Evolutionary conservation across 2,113 vertebrate genomes (phyloP).

Genomic region (Globicephala melas): DNA sequence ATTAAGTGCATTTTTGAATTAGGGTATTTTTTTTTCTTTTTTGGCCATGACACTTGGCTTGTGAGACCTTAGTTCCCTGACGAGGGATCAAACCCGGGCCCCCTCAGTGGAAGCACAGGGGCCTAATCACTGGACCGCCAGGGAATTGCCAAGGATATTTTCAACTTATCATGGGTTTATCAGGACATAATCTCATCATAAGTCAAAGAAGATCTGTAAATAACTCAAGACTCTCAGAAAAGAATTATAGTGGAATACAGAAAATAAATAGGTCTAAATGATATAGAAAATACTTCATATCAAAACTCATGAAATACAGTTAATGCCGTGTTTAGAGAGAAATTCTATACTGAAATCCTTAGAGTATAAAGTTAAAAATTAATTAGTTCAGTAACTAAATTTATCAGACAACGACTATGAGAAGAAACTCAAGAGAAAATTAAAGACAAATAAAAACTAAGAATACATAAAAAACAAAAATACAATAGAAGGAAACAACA

Average conservation of each 20-base stretch:
- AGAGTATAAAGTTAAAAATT: background rate
- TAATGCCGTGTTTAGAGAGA: background rate
- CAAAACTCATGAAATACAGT: background rate
- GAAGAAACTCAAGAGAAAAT: background rate
- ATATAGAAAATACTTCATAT: background rate
- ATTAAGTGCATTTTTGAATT: background rate
- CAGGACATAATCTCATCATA: background rate
- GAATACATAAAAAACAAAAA: background rate
- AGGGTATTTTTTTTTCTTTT: no score
- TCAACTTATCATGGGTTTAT: background rate
- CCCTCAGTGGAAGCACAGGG: no score
- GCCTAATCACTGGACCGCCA: no score
- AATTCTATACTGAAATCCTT: background rate
- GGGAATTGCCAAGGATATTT: background rate
- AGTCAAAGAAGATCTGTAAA: background rate
- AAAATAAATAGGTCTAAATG: background rate
- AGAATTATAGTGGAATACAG: background rate
- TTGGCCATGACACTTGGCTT: no score
- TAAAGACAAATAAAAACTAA: background rate
- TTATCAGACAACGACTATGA: background rate
- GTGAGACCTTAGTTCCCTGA: no score
- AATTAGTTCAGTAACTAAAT: background rate
- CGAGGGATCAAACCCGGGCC: no score
- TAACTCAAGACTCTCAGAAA: background rate
- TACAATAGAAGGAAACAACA: background rate